phyloP scores from a whole-genome alignment of 1,140 invertebrate species.

The Centruroides sculpturatus region DNA sequence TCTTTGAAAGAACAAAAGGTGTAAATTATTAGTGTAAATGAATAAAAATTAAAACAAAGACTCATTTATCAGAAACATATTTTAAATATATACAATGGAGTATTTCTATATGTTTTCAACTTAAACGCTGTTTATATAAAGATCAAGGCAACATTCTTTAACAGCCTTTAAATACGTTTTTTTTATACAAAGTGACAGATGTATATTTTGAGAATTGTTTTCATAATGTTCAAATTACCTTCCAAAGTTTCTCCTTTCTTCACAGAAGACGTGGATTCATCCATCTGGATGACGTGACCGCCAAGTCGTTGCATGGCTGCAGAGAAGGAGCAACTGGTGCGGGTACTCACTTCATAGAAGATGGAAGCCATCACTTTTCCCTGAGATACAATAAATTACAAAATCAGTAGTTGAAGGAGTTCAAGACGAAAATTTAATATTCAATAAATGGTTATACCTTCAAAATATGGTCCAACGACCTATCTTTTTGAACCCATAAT shows the following conservation, averaged over 20 bases:
- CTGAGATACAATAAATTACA: conserved; percentile 24
- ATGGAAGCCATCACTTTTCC: conserved; percentile 91
- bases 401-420: not conserved
- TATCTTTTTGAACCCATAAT: conserved; percentile 62
- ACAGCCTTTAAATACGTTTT: too few species aligned
- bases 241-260: conserved; percentile 94
- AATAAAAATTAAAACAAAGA: too few species aligned
- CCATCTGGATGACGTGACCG: conserved; percentile 76
- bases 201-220: conserved; percentile 2
- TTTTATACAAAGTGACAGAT: not conserved
- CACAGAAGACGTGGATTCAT: conserved; percentile 75
- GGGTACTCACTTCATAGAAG: conserved; percentile 94
- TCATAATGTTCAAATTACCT: conserved; percentile 31
- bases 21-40: too few species aligned
- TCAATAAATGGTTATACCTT: conserved; percentile 35
- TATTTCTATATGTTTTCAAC: too few species aligned
- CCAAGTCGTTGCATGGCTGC: conserved; percentile 92
- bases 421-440: not conserved
- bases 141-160: too few species aligned
- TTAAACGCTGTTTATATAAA: too few species aligned
- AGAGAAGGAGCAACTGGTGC: conserved; percentile 89
- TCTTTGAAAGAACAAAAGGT: too few species aligned
- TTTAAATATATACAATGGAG: too few species aligned
- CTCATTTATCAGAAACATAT: too few species aligned
- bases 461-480: conserved; percentile 68